These are phyloP conservation scores for Ochropacha duplaris DNA, from an alignment of 2,888 invertebrate species.

Conservation along the genomic window DNA sequence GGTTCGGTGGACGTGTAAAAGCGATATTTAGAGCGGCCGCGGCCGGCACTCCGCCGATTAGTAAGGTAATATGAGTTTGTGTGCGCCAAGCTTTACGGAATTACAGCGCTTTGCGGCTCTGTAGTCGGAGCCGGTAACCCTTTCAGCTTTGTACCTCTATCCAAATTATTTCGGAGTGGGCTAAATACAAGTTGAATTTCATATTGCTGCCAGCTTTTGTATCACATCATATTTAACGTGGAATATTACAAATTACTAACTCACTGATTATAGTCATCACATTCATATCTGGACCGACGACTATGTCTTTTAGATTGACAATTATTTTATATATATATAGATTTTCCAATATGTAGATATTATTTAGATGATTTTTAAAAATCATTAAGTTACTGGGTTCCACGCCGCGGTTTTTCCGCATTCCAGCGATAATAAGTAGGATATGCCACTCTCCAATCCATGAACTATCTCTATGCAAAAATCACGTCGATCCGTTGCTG, in stretches of 20 bases:
- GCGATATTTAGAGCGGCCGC: slow-evolving; percentile 74
- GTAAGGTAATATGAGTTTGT: slow-evolving; percentile 58
- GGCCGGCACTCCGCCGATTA: slow-evolving; percentile 80
- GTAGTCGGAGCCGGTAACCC: slow-evolving; percentile 55
- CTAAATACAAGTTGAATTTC: slow-evolving; percentile 52
- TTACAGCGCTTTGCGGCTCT: slow-evolving; percentile 55
- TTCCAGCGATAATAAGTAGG: too few species aligned
- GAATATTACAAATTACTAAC: slow-evolving; percentile 43
- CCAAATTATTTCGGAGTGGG: slow-evolving; percentile 70
- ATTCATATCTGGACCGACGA: neutral
- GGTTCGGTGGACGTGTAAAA: slow-evolving; percentile 79
- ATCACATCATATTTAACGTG: slow-evolving; percentile 38
- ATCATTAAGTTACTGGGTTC: too few species aligned
- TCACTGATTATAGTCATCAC: slow-evolving; percentile 8
- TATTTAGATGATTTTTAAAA: too few species aligned
- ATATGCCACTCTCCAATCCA: too few species aligned
- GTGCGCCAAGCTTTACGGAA: slow-evolving; percentile 54
- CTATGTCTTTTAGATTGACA: too few species aligned
- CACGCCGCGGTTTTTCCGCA: too few species aligned
- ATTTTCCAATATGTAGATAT: too few species aligned
- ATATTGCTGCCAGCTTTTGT: slow-evolving; percentile 44
- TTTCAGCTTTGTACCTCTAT: slow-evolving; percentile 76
- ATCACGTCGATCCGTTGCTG: too few species aligned
- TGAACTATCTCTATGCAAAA: too few species aligned
- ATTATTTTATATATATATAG: too few species aligned